Evolutionary conservation across 2,113 vertebrate species (phyloP), one percentile per base, ranked within the genome.

Genomic region (Acanthisitta chloris): DNA sequence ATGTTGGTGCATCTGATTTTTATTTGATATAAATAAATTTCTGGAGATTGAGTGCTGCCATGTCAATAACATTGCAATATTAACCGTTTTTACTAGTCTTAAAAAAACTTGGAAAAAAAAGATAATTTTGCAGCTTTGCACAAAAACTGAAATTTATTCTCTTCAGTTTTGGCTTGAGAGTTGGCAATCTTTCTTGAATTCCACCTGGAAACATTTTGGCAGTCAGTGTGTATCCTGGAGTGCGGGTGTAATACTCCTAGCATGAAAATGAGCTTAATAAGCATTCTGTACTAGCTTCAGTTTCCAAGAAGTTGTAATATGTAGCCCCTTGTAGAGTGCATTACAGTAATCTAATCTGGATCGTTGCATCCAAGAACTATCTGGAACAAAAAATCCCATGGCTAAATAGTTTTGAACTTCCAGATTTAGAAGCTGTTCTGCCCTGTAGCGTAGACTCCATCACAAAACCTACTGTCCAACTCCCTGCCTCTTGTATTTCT

Each of bases 131-230:
- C 38, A 42, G 23, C 23, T 91, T 95, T 67, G 8, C 40, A 43
- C 64, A 67, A 67, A 94, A 92, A 5, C 6, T 78, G 77, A n/a
- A 52, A 54, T 91, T 91, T 86, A 21, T 84, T 89, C 17, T 74
- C 26, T 91, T 89, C 49, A 81, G 10, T 78, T 91, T 91, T 84
- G 73, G 46, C 69, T 81, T 87, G 16, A 64, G 51, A 76, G 29
- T 81, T 97, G 90, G 78, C 88, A 82, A 17, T 82, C n/a, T 80
- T 74, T 81, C 84, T 74, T 66, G 91, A 92, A 51, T 86, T 92
- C 77, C 77, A 92, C 90, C 84, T 94, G 90, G 92, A 94, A 94
- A 84, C 77, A 74, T 89, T 89, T 91, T 95, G 92, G 90, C 90
- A 92, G 69, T 78, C 76, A 13, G 19, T 73, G 73, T 81, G 36